These are phyloP conservation scores for Acleris emargana DNA, from an alignment of 2,888 invertebrate genomes.

Conservation along the genomic window DNA sequence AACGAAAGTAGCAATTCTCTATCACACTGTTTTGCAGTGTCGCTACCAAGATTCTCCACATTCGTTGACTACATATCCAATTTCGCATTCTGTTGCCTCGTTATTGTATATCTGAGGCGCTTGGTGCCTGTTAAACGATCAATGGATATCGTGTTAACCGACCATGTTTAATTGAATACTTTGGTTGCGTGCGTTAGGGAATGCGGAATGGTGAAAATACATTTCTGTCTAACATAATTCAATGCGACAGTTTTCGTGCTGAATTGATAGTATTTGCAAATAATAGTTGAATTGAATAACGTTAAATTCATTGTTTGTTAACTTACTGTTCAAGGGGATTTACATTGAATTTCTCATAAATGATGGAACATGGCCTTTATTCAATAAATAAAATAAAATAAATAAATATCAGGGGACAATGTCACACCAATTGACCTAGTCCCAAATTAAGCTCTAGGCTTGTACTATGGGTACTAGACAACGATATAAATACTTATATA, in stretches of 20 bases:
- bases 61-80: slow-evolving; percentile 20
- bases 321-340: too few relatives aligned
- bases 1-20: slow-evolving; percentile 47
- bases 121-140: slow-evolving; percentile 15
- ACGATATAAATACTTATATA: too few relatives aligned
- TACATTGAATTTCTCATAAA: too few relatives aligned
- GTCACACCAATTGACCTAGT: too few relatives aligned
- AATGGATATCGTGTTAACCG: slow-evolving; percentile 35
- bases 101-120: slow-evolving; percentile 2
- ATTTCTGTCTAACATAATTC: slow-evolving; percentile 34
- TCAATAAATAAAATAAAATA: too few relatives aligned
- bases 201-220: slow-evolving; percentile 49
- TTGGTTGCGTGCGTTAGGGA: slow-evolving; percentile 41
- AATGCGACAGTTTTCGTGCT: slow-evolving; percentile 20
- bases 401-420: too few relatives aligned
- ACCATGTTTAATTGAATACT: slow-evolving; percentile 24
- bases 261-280: slow-evolving; percentile 25
- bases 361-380: too few relatives aligned
- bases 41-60: slow-evolving; percentile 28
- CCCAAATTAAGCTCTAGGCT: too few relatives aligned
- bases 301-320: too few relatives aligned
- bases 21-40: slow-evolving; percentile 35
- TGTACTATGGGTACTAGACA: too few relatives aligned
- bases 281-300: not conserved
- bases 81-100: slow-evolving; percentile 21